phyloP scores from a whole-genome alignment of 2,797 vertebrate genomes.

The Trematomus bernacchii region DNA sequence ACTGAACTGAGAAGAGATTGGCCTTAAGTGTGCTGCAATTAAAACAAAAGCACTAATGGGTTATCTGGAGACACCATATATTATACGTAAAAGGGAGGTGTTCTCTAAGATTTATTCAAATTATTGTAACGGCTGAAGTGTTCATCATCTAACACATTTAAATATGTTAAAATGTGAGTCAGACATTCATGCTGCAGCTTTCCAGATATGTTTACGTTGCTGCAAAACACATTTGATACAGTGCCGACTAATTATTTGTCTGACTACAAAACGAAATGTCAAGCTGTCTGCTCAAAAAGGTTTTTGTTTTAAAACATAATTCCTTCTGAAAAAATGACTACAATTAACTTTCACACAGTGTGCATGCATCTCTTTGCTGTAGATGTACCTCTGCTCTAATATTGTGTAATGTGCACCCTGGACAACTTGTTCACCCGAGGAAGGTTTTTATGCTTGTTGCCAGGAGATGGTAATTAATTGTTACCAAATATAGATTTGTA shows the following conservation, averaged over 20 bases:
- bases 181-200: not conserved
- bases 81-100: not conserved
- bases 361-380: no score
- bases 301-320: constrained; percentile 29
- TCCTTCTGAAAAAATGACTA: not conserved
- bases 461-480: constrained; percentile 48
- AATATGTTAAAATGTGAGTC: not conserved
- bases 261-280: constrained; percentile 18
- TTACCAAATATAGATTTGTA: constrained; percentile 53
- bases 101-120: not conserved
- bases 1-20: constrained; percentile 1
- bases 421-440: constrained; percentile 32
- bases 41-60: constrained; percentile 13
- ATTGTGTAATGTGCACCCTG: constrained; percentile 22
- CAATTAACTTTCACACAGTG: no score
- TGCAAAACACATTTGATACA: constrained; percentile 14
- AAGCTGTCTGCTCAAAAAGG: constrained; percentile 18
- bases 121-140: not conserved
- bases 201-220: not conserved
- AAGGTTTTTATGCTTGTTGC: constrained; percentile 29
- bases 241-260: constrained; percentile 23
- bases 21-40: constrained; percentile 6
- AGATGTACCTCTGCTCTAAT: constrained; percentile 31
- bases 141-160: not conserved
- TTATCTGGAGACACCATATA: not conserved